Conservation (phyloP, 2,797 vertebrate genomes). For the Enteromius paludinosus region DNA sequence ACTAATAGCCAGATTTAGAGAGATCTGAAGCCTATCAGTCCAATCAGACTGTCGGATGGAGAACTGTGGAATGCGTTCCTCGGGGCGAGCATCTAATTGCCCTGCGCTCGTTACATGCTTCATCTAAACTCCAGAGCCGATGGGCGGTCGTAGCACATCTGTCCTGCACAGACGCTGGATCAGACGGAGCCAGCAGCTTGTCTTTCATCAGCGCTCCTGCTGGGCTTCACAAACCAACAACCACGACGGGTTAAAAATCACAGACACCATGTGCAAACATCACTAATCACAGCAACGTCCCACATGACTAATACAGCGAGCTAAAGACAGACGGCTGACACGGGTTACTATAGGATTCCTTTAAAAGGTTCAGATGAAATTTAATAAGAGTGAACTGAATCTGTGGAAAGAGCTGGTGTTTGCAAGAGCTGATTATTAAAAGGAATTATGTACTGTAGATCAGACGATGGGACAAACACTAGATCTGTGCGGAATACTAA, state of each 20-base stretch:
- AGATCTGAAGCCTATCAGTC: not conserved
- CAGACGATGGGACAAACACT: not conserved
- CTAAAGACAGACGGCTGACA: not conserved
- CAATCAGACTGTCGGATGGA: not conserved
- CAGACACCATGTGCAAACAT: not conserved
- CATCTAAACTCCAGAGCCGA: not conserved
- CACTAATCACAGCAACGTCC: not conserved
- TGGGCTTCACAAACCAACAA: not conserved
- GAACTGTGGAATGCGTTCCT: not conserved
- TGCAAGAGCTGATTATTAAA: too few relatives aligned
- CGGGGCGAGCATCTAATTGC: not conserved
- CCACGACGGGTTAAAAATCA: not conserved
- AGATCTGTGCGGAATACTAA: too few relatives aligned
- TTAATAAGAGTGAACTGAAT: not conserved
- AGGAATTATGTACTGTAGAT: not conserved
- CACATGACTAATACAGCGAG: not conserved
- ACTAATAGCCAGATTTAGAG: not conserved
- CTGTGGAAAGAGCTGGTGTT: not conserved
- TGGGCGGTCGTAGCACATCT: conserved; percentile 3
- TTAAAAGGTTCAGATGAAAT: not conserved
- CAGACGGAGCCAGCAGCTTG: not conserved
- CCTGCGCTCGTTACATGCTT: not conserved
- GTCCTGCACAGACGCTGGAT: conserved; percentile 12
- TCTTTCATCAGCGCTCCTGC: conserved; percentile 20
- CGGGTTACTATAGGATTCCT: too few relatives aligned